These are phyloP conservation scores for Theocolax elegans DNA, from an alignment of 1,140 invertebrate genomes.

Conservation along the genomic window DNA sequence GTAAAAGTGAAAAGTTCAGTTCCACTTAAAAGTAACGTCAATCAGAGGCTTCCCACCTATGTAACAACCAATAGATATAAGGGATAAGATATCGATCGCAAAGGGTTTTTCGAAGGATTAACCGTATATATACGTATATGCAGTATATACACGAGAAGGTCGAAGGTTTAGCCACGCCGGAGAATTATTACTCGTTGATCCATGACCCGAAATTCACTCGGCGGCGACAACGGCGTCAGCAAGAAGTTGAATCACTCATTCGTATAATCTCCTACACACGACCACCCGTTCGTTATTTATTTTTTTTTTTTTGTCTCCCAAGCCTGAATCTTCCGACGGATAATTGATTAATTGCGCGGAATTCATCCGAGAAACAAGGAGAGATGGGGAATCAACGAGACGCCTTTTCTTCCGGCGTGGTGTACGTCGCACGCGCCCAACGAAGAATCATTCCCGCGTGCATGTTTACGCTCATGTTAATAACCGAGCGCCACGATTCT, in stretches of 20 bases:
- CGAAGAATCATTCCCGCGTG: neutral
- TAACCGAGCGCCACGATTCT: neutral
- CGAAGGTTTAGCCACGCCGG: neutral
- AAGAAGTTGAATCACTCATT: conserved; percentile 59
- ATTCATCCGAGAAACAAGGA: conserved; percentile 41
- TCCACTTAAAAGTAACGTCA: no score
- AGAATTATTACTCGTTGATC: conserved; percentile 59
- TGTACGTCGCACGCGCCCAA: no score
- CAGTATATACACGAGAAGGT: no score
- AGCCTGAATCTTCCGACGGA: conserved; percentile 47
- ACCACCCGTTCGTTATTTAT: neutral
- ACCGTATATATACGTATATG: no score
- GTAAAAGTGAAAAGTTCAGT: no score
- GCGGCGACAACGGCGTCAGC: conserved; percentile 28
- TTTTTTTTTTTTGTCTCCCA: neutral
- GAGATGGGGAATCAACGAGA: neutral
- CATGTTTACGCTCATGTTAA: conserved; percentile 17
- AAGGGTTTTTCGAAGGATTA: no score
- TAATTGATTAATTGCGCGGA: conserved; percentile 51
- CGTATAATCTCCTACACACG: conserved; percentile 28
- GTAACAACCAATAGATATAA: no score
- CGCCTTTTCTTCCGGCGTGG: conserved; percentile 28
- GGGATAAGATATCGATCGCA: no score
- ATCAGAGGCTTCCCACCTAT: no score
- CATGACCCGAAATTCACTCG: conserved; percentile 56